These are phyloP conservation scores for Delphinus delphis DNA, from an alignment of 2,113 vertebrate genomes.

Conservation along the genomic window DNA sequence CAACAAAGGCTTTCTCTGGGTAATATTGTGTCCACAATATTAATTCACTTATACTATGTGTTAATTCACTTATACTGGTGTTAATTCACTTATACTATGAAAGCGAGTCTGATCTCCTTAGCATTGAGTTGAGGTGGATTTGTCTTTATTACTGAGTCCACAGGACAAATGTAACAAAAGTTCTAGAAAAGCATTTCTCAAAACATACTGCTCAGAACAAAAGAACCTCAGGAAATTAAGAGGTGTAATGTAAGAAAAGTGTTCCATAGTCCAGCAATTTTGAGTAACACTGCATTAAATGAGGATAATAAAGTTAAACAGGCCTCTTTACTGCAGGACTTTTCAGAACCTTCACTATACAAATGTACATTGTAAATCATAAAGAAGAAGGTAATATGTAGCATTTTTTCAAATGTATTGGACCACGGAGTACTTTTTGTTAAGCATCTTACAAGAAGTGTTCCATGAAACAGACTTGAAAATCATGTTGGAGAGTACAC, in stretches of 20 bases:
- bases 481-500: not conserved
- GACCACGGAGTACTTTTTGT: not conserved
- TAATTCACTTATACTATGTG: not conserved
- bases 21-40: not conserved
- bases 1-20: not conserved
- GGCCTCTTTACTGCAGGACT: not conserved
- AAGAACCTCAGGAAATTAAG: not conserved
- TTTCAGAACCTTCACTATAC: not conserved
- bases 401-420: not conserved
- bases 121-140: not conserved
- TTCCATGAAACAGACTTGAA: not conserved
- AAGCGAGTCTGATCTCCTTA: not conserved
- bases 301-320: not conserved
- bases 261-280: not conserved
- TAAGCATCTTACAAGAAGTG: not conserved
- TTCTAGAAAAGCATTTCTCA: not conserved
- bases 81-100: not conserved
- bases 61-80: not conserved
- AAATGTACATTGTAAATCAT: not conserved
- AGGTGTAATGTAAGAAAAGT: not conserved
- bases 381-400: not conserved
- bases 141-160: not conserved
- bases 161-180: not conserved
- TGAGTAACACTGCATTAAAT: not conserved
- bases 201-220: not conserved